A percentile compares a stretch with the other conserved stretches of the same genome.
phyloP scores from a whole-genome alignment of 2,113 vertebrate genomes.

The Alethe castanea region DNA sequence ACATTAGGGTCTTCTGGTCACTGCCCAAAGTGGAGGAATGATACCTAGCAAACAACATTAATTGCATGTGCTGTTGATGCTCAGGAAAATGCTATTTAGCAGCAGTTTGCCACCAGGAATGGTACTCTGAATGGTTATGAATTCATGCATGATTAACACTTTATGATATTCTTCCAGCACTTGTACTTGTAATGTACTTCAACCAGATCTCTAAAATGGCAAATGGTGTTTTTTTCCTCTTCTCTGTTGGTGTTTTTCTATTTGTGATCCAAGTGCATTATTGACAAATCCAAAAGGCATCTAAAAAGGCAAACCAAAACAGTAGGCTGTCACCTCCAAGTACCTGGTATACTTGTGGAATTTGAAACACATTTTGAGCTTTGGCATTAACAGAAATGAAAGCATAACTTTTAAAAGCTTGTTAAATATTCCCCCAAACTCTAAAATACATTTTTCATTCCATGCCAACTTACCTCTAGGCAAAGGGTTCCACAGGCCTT shows the following conservation, averaged over 20 bases:
- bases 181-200: not conserved
- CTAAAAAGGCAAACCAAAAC: slow-evolving; percentile 22
- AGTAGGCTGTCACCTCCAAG: not conserved
- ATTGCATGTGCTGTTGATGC: not conserved
- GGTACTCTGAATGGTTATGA: not conserved
- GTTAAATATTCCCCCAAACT: not conserved
- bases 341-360: not conserved
- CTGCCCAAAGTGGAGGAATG: not conserved
- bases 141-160: not conserved
- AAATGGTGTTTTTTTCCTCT: not conserved
- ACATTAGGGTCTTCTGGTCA: not conserved
- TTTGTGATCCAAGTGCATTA: not conserved
- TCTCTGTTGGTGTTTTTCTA: not conserved
- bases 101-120: not conserved
- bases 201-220: not conserved
- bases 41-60: not conserved
- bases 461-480: slow-evolving; percentile 6
- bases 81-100: not conserved
- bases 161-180: not conserved
- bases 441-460: not conserved
- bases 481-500: not conserved
- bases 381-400: slow-evolving; percentile 16
- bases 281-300: not conserved
- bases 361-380: slow-evolving; percentile 21
- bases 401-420: not conserved